Percentiles rank a stretch among this genome's conserved stretches.
These are phyloP conservation scores for Cantharis lateralis DNA, from an alignment of 2,888 invertebrate species.

Conservation along the genomic window DNA sequence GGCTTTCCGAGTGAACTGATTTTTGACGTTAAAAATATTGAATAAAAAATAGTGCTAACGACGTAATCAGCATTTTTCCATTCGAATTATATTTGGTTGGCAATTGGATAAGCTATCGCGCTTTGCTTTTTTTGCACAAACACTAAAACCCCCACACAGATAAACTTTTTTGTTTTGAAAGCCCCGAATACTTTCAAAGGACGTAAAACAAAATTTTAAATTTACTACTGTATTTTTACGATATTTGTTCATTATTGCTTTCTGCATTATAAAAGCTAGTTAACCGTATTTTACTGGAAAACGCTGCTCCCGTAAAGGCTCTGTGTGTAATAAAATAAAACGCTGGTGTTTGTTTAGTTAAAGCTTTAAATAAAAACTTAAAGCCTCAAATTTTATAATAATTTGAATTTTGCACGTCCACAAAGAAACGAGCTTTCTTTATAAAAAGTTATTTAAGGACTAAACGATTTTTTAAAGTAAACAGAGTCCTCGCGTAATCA, in stretches of 20 bases:
- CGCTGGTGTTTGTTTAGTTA: background rate
- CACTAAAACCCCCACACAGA: background rate
- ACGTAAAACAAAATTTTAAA: background rate
- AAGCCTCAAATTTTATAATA: background rate
- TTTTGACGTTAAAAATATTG: background rate
- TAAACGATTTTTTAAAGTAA: background rate
- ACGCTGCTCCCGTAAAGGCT: background rate
- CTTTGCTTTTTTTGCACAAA: background rate
- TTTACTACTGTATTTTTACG: slow-evolving; percentile 1
- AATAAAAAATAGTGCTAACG: background rate
- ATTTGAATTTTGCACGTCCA: background rate
- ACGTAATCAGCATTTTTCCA: background rate
- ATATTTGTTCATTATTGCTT: background rate
- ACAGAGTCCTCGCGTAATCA: background rate
- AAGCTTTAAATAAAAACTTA: background rate
- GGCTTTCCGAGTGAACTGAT: background rate
- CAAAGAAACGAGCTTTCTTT: background rate
- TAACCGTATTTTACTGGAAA: background rate
- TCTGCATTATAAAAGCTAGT: background rate
- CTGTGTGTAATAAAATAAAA: background rate
- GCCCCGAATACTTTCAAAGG: background rate
- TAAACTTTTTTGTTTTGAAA: background rate
- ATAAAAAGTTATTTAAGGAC: background rate
- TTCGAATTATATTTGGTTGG: background rate
- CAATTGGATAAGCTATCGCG: background rate